Evolutionary conservation across 2,888 invertebrate species (phyloP).

Genomic region (Doris montereyensis): DNA sequence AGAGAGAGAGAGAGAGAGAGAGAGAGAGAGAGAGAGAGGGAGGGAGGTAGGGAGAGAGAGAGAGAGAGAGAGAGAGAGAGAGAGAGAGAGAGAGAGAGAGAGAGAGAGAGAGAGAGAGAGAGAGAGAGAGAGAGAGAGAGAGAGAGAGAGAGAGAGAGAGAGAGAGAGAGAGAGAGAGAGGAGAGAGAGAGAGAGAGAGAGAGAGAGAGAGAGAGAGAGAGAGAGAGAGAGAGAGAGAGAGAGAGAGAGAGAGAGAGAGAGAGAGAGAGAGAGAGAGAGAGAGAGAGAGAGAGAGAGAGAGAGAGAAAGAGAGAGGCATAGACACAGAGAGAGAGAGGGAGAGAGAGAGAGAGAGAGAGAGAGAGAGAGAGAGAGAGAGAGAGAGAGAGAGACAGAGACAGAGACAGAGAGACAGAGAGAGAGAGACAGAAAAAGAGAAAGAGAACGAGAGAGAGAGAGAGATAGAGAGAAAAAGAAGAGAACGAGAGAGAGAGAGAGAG

Average conservation of each 20-base stretch:
- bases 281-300: constrained; percentile 4
- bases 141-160: not conserved
- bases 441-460: no score
- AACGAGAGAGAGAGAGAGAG: no score
- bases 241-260: not conserved
- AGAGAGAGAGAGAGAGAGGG: not conserved
- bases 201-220: not conserved
- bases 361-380: no score
- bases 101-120: not conserved
- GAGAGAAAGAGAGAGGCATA: not conserved
- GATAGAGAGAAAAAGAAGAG: no score
- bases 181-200: not conserved
- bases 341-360: no score
- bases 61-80: constrained; percentile 3
- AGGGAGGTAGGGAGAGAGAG: not conserved
- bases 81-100: not conserved
- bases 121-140: not conserved
- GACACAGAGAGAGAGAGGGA: no score
- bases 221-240: not conserved
- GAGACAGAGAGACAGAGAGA: no score
- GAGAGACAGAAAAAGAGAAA: no score
- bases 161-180: not conserved
- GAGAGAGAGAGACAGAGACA: no score
- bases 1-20: not conserved
- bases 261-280: not conserved